Evolutionary conservation across 2,797 vertebrate genomes (phyloP), one percentile per base, ranked within the genome.

Genomic region (Myotis pilosus): DNA sequence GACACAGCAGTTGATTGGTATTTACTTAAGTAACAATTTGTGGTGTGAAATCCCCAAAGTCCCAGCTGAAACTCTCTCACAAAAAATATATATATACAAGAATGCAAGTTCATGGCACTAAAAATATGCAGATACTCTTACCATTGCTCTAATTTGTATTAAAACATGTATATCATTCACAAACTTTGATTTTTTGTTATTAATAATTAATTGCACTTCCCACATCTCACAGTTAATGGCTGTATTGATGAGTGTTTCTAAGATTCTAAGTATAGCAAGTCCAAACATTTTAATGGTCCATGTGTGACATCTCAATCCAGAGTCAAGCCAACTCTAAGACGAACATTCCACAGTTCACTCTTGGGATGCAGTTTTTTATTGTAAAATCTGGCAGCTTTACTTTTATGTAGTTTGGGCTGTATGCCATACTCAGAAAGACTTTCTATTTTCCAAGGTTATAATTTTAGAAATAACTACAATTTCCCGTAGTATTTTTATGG

Each of bases 251-350:
- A 60, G 17, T 53, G 49, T 23, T 89, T 95, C 62, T 85, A 12
- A 92, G 49, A 90, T 84, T 76, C 68, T 88, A 92, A 96, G 33
- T 74, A 66, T 9, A 89, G 55, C 20, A 90, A 85, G 92, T 81
- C 19, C 5, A 64, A 96, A 82, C 22, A 53, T 30, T 83, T 92
- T 75, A 92, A 75, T 1, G 22, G 79, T 69, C 38, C 9, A 4
- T 66, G 25, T 82, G 23, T 62, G 71, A 44, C 19, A 64, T 88
- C 15, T 71, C 30, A 36, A n/a, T 6, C 36, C 30, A 89, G 36
- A 87, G 74, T 76, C 41, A 81, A 87, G 55, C 30, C 38, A 84
- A 6, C 28, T 89, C 38, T 87, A 53, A 87, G 60, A 44, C 6
- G 8, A 57, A 47, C 8, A 51, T 80, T 57, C 16, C 36, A 36